Evolutionary conservation across 1,140 invertebrate species (phyloP), one percentile per base, ranked within the genome.

Genomic region (Drosophila asahinai): DNA sequence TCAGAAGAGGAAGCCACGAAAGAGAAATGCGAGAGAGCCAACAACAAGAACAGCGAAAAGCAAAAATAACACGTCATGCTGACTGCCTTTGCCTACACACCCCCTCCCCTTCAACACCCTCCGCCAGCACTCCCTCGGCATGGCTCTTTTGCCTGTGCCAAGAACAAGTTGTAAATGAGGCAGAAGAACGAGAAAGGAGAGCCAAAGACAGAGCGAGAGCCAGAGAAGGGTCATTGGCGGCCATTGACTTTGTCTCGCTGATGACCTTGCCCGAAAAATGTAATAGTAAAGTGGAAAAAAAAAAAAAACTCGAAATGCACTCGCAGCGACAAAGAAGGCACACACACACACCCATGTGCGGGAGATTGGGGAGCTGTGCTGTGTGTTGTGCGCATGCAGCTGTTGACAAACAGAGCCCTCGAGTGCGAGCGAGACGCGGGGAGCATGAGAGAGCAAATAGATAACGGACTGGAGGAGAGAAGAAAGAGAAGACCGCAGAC

Each of bases 221-320:
- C 68, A 70, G 55, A 81, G 84, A 81, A 92, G 91, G 91, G 91
- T 92, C 89, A 92, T 83, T 90, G 81, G 87, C 91, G 91, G 87
- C 52, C 91, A 86, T 91, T 92, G 91, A 92, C 91, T 92, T 90
- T 90, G 87, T 92, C 91, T 91, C 83, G 80, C 62, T 82, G 82
- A 87, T 92, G 91, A 92, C 91, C 91, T 92, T 92, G 91, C 91
- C 91, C 91, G 87, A 91, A 92, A 92, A 92, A 91, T 91, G 86
- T 79, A 89, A 77, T 83, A 77, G 73, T 77, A 83, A 84, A 74
- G 58, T 59, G 47, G 47, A 75, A 67, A 49, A 68, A 64, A 49
- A 68, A 64, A 57, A 51, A 62, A 51, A 52, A 61, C 77, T 70
- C 67, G 64, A 75, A 83, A 77, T 80, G 80, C 83, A 81, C 60